Base-by-base conservation (phyloP, 1,140 invertebrate genomes). In the Drosophila tsacasi region DNA sequence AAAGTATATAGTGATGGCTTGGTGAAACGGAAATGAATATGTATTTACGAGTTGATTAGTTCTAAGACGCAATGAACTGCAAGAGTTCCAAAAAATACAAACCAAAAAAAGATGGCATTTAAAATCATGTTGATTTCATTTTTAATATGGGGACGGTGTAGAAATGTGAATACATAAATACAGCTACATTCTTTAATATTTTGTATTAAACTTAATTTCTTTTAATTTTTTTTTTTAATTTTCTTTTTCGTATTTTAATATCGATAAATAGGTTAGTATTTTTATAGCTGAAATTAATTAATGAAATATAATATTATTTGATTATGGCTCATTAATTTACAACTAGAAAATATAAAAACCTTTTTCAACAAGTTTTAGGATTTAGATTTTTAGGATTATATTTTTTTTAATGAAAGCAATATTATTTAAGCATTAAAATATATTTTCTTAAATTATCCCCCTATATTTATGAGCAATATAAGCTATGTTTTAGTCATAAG, bases 91-190 rank as follows among this genome's bases (percentile, higher is more conserved):
- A 76, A 91, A 90, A 91, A 83, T 23, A 77, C 35, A 76, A 83
- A 73, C 44, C 81, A 87, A 87, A 87, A 87, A 87, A 87, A 87
- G 84, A 47, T 84, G 84, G 84, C 84, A 87, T 87, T 73, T 6
- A 72, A 81, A 81, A 89, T n/a, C 1, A 9, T 8, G 5, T 35
- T 12, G 12, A 35, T 35, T 39, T 64, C 3, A 5, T 50, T 17
- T 25, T n/a, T 19, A 12, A 13, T 35, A 35, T 35, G 32, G 32
- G 32, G 6, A 12, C 3, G 10, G 9, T 12, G 9, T 12, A 32
- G 32, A 5, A 32, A 32, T 12, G 5, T 32, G 10, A 32, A 32
- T 32, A 12, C 32, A 32, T 12, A 12, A 32, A 32, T 12, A 12
- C 0, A 0, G 32, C 32, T 3, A 32, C 2, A 3, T 10, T 32